Conservation (phyloP, 1,140 invertebrate genomes). For the Scaptodrosophila lebanonensis region DNA sequence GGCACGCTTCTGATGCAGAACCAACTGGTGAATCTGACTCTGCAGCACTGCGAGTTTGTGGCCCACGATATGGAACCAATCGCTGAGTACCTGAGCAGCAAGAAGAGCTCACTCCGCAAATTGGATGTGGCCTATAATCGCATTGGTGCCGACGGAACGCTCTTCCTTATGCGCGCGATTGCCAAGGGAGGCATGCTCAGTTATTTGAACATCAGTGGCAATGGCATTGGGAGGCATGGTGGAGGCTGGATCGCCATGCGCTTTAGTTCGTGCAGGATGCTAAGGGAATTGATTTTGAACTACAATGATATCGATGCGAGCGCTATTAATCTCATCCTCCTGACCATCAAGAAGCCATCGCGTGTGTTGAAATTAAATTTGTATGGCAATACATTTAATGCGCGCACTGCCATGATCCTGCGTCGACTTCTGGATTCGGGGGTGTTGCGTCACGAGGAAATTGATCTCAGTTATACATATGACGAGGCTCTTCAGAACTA, state of each 20-base stretch:
- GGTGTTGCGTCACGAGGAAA: constrained; percentile 37
- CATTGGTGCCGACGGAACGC: constrained; percentile 48
- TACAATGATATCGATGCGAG: constrained; percentile 40
- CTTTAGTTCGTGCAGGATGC: constrained; percentile 32
- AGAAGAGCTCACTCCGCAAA: constrained; percentile 11
- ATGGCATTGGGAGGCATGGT: constrained; percentile 54
- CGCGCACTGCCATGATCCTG: constrained; percentile 40
- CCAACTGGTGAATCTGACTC: constrained; percentile 30
- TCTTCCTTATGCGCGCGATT: constrained; percentile 44
- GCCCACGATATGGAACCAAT: constrained; percentile 59
- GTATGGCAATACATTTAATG: constrained; percentile 50
- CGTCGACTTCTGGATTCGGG: constrained; percentile 45
- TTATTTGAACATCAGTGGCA: constrained; percentile 48
- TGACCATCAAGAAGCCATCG: constrained; percentile 48
- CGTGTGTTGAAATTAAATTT: constrained; percentile 35
- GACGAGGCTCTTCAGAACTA: constrained; percentile 43
- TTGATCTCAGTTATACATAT: constrained; percentile 52
- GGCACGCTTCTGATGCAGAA: constrained; percentile 59
- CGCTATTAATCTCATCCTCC: constrained; percentile 43
- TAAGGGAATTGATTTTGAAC: constrained; percentile 39
- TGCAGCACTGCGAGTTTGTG: constrained; percentile 51
- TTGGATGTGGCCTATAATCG: constrained; percentile 46
- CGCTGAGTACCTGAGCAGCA: constrained; percentile 38
- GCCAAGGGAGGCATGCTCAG: constrained; percentile 17
- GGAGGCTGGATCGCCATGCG: constrained; percentile 52